Conservation (phyloP, 2,797 vertebrate species). For the Rhabdomys pumilio region DNA sequence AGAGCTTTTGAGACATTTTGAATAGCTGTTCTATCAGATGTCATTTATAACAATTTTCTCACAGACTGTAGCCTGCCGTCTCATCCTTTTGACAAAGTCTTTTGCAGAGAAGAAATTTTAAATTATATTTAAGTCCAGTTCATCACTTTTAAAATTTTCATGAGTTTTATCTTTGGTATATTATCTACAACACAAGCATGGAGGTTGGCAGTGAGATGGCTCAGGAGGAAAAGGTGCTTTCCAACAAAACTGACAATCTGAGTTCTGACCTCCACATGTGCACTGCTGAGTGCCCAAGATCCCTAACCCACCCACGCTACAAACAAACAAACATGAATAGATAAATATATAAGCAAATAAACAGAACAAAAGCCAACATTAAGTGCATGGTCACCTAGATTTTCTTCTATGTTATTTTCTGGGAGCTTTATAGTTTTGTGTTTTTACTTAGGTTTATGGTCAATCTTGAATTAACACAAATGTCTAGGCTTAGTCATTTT, state of each 20-base stretch:
- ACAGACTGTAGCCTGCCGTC: background rate
- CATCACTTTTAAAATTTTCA: background rate
- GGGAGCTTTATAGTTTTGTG: background rate
- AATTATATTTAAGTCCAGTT: background rate
- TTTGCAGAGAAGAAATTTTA: constrained; percentile 6
- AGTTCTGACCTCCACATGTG: background rate
- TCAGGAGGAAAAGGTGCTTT: background rate
- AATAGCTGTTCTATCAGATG: background rate
- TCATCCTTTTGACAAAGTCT: background rate
- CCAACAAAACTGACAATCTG: background rate
- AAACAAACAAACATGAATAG: background rate
- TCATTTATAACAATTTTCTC: constrained; percentile 21
- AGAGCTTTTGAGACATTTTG: constrained; percentile 13
- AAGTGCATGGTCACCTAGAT: background rate
- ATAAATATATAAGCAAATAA: background rate
- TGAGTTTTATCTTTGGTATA: background rate
- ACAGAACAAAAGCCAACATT: background rate
- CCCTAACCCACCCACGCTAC: background rate
- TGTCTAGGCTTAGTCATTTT: background rate
- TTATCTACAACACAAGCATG: background rate
- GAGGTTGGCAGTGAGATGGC: background rate
- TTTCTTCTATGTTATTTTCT: constrained; percentile 52
- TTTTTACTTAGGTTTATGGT: constrained; percentile 4
- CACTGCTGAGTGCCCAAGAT: background rate
- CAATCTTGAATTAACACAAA: constrained; percentile 23